phyloP scores from a whole-genome alignment of 2,888 invertebrate genomes.

The Herminia tarsipennalis region DNA sequence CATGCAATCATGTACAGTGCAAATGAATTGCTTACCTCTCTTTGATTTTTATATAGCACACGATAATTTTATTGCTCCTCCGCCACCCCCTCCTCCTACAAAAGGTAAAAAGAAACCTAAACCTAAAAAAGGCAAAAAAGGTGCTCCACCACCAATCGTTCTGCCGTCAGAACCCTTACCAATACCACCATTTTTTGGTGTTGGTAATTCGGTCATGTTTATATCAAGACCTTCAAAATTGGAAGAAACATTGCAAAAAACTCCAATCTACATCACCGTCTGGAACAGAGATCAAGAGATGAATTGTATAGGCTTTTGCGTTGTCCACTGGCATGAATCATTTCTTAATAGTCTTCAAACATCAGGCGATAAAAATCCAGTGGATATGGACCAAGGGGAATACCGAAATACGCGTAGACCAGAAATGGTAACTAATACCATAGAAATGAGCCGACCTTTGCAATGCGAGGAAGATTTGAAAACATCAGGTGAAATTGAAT shows the following conservation, averaged over 20 bases:
- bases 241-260: slow-evolving; percentile 67
- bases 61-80: slow-evolving; percentile 77
- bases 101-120: slow-evolving; percentile 61
- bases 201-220: slow-evolving; percentile 77
- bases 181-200: slow-evolving; percentile 78
- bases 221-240: slow-evolving; percentile 73
- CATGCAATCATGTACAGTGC: slow-evolving; percentile 77
- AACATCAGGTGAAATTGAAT: slow-evolving; percentile 74
- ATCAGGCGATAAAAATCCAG: slow-evolving; percentile 67
- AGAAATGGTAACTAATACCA: slow-evolving; percentile 74
- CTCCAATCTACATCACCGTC: slow-evolving; percentile 74
- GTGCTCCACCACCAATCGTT: slow-evolving; percentile 54
- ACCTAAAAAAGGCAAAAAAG: slow-evolving; percentile 61
- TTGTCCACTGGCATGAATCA: slow-evolving; percentile 72
- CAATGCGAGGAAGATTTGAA: slow-evolving; percentile 79
- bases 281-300: slow-evolving; percentile 79
- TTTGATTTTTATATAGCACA: slow-evolving; percentile 81
- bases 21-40: slow-evolving; percentile 75
- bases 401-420: slow-evolving; percentile 66
- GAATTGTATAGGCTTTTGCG: slow-evolving; percentile 71
- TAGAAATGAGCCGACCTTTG: slow-evolving; percentile 64
- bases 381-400: slow-evolving; percentile 73
- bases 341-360: slow-evolving; percentile 69
- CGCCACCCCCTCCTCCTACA: slow-evolving; percentile 68
- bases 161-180: slow-evolving; percentile 78